Evolutionary conservation across 2,888 invertebrate species (phyloP), one percentile per base, ranked within the genome.

Genomic region (Pristionchus entomophagus): DNA sequence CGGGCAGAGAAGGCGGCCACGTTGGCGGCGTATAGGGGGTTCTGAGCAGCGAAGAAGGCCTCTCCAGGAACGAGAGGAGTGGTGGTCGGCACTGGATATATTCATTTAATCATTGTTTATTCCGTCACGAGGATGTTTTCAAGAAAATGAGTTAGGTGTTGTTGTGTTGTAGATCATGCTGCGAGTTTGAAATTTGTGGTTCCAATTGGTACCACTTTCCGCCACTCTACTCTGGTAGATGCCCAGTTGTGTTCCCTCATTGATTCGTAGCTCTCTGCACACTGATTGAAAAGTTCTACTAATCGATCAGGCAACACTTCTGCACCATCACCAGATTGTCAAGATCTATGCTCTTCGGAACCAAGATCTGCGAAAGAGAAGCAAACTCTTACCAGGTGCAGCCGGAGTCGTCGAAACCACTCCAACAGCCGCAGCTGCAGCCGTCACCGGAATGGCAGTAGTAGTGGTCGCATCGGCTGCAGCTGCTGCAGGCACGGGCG

Each of bases 11-110:
- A 82, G 56, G 82, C 82, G 17, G 82, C 82, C 22, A 59, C 82
- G 41, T 82, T 82, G 38, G 22, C 12, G 17, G 41, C 0, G 38
- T 82, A 59, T n/a, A 59, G n/a, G 26, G 82, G 82, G 17, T 82
- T 82, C 82, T 82, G 82, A 2, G 59, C 26, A 10, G 82, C 82
- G 59, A 82, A 82, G 82, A 59, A 82, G 22, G 82, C 82, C 26
- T 82, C 26, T 0, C 35, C 56, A 19, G 82, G 82, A 10, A 41
- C 38, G 41, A 59, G 41, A 0, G 82, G 14, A 22, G 80, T 53
- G 35, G 81, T 26, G 56, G 56, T 2, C 26, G 35, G 56, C 29
- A 29, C 78, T 49, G 49, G 0, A 69, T 38, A 5, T 10, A 56
- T 56, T 14, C 56, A 22, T 22, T 56, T 56, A 45, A 45, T 45